phyloP scores from a whole-genome alignment of 2,888 invertebrate genomes.

The Bembecia ichneumoniformis region DNA sequence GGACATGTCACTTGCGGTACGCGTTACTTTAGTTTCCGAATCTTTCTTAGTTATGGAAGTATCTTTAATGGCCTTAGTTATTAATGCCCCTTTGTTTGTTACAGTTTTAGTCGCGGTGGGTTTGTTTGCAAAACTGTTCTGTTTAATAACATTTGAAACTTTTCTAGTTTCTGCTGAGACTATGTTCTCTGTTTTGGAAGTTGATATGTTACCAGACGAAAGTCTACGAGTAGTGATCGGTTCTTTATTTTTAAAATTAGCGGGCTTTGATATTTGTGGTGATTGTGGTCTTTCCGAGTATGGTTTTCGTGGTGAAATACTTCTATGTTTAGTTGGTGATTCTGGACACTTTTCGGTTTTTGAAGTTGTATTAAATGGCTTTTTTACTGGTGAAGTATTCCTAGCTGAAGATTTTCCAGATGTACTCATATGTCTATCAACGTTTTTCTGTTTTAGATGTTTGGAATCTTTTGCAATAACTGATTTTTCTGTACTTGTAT shows the following conservation, averaged over 20 bases:
- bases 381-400: constrained; percentile 51
- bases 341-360: constrained; percentile 29
- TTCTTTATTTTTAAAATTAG: constrained; percentile 42
- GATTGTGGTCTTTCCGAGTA: constrained; percentile 44
- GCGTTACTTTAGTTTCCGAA: constrained; percentile 56
- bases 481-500: constrained; percentile 9
- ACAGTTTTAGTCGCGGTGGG: constrained; percentile 24
- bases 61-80: constrained; percentile 20
- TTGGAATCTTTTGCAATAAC: constrained; percentile 13
- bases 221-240: constrained; percentile 35
- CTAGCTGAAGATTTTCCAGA: constrained; percentile 36
- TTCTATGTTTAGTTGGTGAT: constrained; percentile 37
- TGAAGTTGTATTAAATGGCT: constrained; percentile 19
- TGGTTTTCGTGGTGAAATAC: constrained; percentile 52
- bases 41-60: constrained; percentile 48
- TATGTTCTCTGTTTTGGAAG: constrained; percentile 39
- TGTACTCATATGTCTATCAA: constrained; percentile 22
- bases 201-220: constrained; percentile 28
- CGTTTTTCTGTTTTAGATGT: constrained; percentile 15
- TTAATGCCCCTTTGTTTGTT: constrained; percentile 32
- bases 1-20: constrained; percentile 72
- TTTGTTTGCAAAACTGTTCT: constrained; percentile 33
- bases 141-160: constrained; percentile 31
- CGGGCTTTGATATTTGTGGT: constrained; percentile 43
- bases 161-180: constrained; percentile 37